Evolutionary conservation across 1,140 invertebrate species (phyloP).

Genomic region (Nylanderia fulva): DNA sequence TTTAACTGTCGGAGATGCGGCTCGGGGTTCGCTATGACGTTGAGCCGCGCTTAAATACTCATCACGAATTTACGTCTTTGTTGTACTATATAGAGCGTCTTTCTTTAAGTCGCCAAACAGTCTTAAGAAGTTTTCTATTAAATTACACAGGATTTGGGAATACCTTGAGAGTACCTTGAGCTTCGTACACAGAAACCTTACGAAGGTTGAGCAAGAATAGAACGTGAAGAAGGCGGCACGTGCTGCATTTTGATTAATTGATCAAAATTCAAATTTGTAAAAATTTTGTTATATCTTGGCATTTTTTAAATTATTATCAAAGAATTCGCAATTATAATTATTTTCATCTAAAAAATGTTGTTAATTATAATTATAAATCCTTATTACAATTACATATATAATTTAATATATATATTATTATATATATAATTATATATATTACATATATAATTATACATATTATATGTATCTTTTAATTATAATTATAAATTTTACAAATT

Average conservation of each 20-base stretch:
- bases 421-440: too few relatives aligned
- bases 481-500: too few relatives aligned
- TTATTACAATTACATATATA: too few relatives aligned
- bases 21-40: constrained; percentile 67
- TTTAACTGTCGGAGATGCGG: constrained; percentile 80
- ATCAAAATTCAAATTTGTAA: not conserved
- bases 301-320: not conserved
- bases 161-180: constrained; percentile 82
- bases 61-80: constrained; percentile 63
- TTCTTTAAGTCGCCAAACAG: constrained; percentile 82
- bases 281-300: not conserved
- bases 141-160: constrained; percentile 83
- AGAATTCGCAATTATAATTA: too few relatives aligned
- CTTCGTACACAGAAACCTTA: constrained; percentile 75
- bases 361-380: too few relatives aligned
- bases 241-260: not conserved
- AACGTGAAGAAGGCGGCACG: constrained; percentile 1
- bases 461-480: too few relatives aligned
- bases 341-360: too few relatives aligned
- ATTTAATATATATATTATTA: too few relatives aligned
- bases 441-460: too few relatives aligned
- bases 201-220: constrained; percentile 62
- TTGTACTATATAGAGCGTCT: constrained; percentile 75
- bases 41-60: constrained; percentile 80
- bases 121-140: constrained; percentile 83